Evolutionary conservation across 64 coral and sea anemone species (phyloP), one percentile per base, ranked within the genome.

Genomic region (Stichodactyla mertensii): DNA sequence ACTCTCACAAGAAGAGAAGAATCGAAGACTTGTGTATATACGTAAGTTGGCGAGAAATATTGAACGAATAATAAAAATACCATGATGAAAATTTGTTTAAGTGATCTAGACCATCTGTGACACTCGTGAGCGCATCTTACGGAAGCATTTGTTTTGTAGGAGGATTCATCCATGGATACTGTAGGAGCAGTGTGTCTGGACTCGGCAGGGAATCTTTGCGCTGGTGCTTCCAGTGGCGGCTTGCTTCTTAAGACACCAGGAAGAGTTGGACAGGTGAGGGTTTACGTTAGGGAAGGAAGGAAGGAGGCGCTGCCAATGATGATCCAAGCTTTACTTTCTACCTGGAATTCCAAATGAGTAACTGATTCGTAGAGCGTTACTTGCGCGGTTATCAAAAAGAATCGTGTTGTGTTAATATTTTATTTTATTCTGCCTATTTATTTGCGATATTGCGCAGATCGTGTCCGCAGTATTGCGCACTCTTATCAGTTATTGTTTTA

Each of bases 171-270:
- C 15, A 81, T 94, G 77, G 97, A 99, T 78, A 99, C 97, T 36
- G 97, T 99, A 31, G 97, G 97, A 16, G 93, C 86, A 51, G 88
- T 99, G 31, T 99, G 93, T 79, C 69, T 99, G 86, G 97, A 99
- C 10, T 57, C 1, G 36, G 80, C 28, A 16, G 93, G 97, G 0
- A 79, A 91, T 77, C 22, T 99, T 52, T 89, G 88, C 52, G 88
- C 93, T 52, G 97, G 93, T n/a, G 92, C 87, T 1, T 99, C 97
- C 6, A 99, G 97, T 89, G 97, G 97, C 31, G 97, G 97, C 55
- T 24, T 99, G 10, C 28, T 90, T 19, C 83, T 92, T 5, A 99
- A 99, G 85, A 85, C 15, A 54, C 91, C 97, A 10, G 97, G 97
- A 55, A 84, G 97, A 61, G 86, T 99, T 51, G 97, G 97, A 22